A percentile compares a stretch with the other conserved stretches of the same genome.
phyloP scores from a whole-genome alignment of 2,888 invertebrate genomes.

The Drosophila buzzatii region DNA sequence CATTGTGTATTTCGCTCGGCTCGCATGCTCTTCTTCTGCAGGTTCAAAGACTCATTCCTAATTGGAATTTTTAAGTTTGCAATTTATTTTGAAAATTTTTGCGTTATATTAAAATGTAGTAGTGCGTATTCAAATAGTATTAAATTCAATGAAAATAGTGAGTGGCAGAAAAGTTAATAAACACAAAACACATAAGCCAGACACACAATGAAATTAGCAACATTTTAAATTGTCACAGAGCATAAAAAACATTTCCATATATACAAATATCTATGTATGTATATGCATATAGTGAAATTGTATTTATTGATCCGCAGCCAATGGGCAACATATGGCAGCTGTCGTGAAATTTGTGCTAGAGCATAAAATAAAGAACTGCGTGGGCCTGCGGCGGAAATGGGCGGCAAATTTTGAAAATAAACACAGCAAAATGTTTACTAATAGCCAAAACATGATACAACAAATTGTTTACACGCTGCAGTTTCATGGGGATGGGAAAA shows the following conservation, averaged over 20 bases:
- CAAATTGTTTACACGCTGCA: slow-evolving; percentile 63
- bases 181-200: neutral
- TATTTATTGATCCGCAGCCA: slow-evolving; percentile 38
- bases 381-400: slow-evolving; percentile 62
- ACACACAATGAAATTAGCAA: slow-evolving; percentile 38
- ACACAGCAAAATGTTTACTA: slow-evolving; percentile 65
- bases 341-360: slow-evolving; percentile 54
- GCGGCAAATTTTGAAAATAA: slow-evolving; percentile 50
- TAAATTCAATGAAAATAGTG: neutral
- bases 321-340: slow-evolving; percentile 65
- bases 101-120: neutral
- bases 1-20: slow-evolving; percentile 33
- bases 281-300: slow-evolving; percentile 8
- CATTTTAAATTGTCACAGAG: neutral
- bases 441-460: slow-evolving; percentile 58
- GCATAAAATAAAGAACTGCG: slow-evolving; percentile 25
- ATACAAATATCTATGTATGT: slow-evolving; percentile 4
- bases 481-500: slow-evolving; percentile 34
- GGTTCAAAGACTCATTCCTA: neutral
- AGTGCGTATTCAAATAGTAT: neutral
- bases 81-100: neutral
- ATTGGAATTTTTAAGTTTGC: neutral
- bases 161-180: neutral
- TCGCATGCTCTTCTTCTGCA: slow-evolving; percentile 20
- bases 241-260: neutral